Evolutionary conservation across 2,113 vertebrate genomes (phyloP), one percentile per base, ranked within the genome.

Genomic region (Erythrocebus patas): DNA sequence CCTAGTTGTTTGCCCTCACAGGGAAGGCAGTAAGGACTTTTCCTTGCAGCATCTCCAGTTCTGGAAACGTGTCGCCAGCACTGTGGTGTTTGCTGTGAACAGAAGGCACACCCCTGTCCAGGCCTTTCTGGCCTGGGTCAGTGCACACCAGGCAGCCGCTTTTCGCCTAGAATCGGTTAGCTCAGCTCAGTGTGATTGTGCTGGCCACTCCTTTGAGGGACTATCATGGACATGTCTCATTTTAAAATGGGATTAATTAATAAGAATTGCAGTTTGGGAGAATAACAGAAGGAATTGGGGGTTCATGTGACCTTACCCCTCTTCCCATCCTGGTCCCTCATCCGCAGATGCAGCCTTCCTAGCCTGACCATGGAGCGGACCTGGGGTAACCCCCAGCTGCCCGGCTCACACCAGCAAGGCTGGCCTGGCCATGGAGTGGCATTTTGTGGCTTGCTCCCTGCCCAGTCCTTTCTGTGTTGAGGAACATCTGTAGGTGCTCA

Each of bases 391-490:
- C 27, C 22, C 27, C 1, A 11, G 17, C 52, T 66, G 5, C 52
- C 64, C 13, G 25, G 32, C 8, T 27, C 48, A 30, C 3, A 1
- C 66, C n/a, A 6, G 48, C 43, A 43, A 35, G 6, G 64, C 68
- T 35, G 16, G 27, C 35, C 50, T 43, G 12, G 18, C 12, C 4
- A 0, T 38, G n/a, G 83, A 59, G 3, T 12, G 48, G 22, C n/a
- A 10, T 43, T 17, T 5, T 1, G 0, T 1, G 7, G 55, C n/a
- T 12, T 16, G 4, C 32, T 1, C n/a, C 38, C 4, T 66, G 14
- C 30, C 80, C 14, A 0, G 59, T 40, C 73, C 68, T 79, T 3
- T 48, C 20, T 30, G 2, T 38, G 38, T 35, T 2, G 0, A 8
- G 38, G 32, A 35, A 22, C 5, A 0, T 23, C 13, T 12, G 3